These are phyloP conservation scores for Carollia perspicillata DNA, from an alignment of 2,113 vertebrate species.

Conservation along the genomic window DNA sequence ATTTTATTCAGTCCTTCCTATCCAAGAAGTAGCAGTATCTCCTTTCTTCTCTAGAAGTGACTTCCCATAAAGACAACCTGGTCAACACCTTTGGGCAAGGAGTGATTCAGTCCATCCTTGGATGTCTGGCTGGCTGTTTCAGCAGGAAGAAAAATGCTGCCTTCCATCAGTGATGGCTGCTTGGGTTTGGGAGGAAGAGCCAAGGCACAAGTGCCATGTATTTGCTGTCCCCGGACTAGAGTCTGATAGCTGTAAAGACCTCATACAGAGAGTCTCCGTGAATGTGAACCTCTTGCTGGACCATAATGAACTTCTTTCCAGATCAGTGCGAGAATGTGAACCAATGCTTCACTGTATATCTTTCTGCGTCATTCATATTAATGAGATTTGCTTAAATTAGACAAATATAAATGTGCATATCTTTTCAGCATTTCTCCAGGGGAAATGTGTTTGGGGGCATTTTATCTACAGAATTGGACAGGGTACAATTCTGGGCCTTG, in stretches of 20 bases:
- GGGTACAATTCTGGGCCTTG: constrained; percentile 25
- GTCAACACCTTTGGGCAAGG: background rate
- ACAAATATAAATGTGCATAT: constrained; percentile 43
- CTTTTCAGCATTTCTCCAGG: constrained; percentile 29
- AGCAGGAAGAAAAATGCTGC: background rate
- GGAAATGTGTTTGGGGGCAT: constrained; percentile 36
- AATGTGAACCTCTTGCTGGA: background rate
- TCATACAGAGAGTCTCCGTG: background rate
- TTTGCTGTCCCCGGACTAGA: background rate
- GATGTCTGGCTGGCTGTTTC: background rate
- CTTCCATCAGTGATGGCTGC: background rate
- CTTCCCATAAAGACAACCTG: background rate
- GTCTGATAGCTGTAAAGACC: background rate
- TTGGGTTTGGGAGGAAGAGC: background rate
- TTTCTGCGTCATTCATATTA: constrained; percentile 33
- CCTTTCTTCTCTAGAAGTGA: background rate
- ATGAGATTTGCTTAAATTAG: constrained; percentile 48
- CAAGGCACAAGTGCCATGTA: background rate
- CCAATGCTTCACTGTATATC: background rate
- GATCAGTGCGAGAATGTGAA: background rate
- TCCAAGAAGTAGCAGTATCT: background rate
- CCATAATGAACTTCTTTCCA: background rate
- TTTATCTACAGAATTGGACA: constrained; percentile 44
- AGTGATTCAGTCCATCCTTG: background rate
- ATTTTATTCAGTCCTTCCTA: background rate